These are phyloP conservation scores for Bombus pascuorum DNA, from an alignment of 1,140 invertebrate genomes.

Conservation along the genomic window DNA sequence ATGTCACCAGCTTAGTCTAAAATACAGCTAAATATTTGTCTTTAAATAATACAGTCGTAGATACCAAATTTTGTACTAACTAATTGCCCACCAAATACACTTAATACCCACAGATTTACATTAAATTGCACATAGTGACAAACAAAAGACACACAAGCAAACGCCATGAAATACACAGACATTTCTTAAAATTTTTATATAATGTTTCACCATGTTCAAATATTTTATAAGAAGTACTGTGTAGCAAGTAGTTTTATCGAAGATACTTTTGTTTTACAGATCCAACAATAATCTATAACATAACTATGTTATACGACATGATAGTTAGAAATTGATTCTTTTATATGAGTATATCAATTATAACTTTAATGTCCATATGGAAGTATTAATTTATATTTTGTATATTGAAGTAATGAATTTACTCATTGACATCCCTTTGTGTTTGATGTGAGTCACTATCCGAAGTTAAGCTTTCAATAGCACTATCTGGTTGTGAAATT, in stretches of 20 bases:
- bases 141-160: conserved; percentile 29
- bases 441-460: conserved; percentile 75
- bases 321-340: conserved; percentile 35
- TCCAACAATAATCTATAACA: conserved; percentile 48
- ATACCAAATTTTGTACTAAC: conserved; percentile 66
- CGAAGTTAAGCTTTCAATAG: conserved; percentile 72
- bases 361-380: conserved; percentile 40
- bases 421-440: conserved; percentile 70
- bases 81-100: conserved; percentile 47
- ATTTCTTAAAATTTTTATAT: conserved; percentile 21
- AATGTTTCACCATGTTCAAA: not conserved
- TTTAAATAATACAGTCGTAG: conserved; percentile 53
- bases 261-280: conserved; percentile 37
- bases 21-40: conserved; percentile 51
- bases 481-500: conserved; percentile 77
- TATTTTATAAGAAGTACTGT: conserved; percentile 24
- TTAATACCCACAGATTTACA: conserved; percentile 42
- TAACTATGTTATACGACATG: conserved; percentile 4
- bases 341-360: conserved; percentile 37
- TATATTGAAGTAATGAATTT: conserved; percentile 57
- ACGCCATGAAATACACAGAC: conserved; percentile 1
- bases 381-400: conserved; percentile 46
- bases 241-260: conserved; percentile 13
- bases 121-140: conserved; percentile 35
- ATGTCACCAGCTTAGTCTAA: conserved; percentile 46